A percentile compares a stretch with the other conserved stretches of the same genome.
phyloP scores from a whole-genome alignment of 2,888 invertebrate species.

The Pachymerium ferrugineum region DNA sequence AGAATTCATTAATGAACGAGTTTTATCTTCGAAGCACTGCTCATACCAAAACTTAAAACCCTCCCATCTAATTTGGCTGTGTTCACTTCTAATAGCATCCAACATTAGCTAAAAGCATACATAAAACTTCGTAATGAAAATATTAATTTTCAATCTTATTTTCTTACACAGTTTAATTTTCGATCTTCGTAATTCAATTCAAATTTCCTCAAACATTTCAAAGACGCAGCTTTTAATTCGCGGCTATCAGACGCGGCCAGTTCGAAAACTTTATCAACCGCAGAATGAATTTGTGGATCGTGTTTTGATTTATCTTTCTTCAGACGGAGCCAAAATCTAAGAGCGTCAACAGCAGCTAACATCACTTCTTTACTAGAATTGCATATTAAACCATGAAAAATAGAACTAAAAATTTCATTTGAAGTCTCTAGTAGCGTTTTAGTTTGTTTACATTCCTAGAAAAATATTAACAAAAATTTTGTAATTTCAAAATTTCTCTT shows the following conservation, averaged over 20 bases:
- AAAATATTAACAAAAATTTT: not conserved
- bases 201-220: not conserved
- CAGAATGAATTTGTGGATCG: not conserved
- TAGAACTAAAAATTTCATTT: not conserved
- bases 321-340: not conserved
- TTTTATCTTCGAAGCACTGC: not conserved
- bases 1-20: no score
- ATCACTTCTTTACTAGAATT: not conserved
- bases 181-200: not conserved
- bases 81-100: not conserved
- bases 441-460: not conserved
- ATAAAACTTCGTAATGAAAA: not conserved
- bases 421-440: not conserved
- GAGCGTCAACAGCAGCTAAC: not conserved
- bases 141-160: not conserved
- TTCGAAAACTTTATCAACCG: not conserved
- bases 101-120: not conserved
- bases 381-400: not conserved
- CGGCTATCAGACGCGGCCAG: not conserved
- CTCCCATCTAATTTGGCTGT: not conserved
- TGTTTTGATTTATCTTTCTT: not conserved
- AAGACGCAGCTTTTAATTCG: not conserved
- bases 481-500: no score
- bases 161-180: not conserved
- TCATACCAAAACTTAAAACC: conserved; percentile 5